phyloP scores from a whole-genome alignment of 2,888 invertebrate species.

The Leptogaster cylindrica region DNA sequence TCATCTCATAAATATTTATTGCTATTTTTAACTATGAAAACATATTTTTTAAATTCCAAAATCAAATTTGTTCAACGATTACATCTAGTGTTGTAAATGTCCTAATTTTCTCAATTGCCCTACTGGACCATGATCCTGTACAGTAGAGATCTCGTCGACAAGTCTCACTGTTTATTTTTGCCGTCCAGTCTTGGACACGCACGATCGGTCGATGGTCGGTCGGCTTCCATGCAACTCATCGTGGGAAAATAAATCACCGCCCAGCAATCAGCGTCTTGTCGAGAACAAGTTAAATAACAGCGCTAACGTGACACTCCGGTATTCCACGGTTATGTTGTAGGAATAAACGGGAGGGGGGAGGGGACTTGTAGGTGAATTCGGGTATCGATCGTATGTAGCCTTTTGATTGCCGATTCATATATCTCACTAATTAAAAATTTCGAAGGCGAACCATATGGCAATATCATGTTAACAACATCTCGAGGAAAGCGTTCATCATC shows the following conservation, averaged over 20 bases:
- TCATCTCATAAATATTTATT: too few species aligned
- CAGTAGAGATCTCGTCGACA: too few species aligned
- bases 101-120: too few species aligned
- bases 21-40: too few species aligned
- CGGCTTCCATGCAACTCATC: slow-evolving; percentile 14
- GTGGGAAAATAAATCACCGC: slow-evolving; percentile 33
- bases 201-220: slow-evolving; percentile 20
- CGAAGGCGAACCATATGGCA: slow-evolving; percentile 9
- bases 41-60: too few species aligned
- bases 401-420: slow-evolving; percentile 15
- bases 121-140: too few species aligned
- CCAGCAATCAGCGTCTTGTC: slow-evolving; percentile 32
- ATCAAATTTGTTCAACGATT: too few species aligned
- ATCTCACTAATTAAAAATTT: slow-evolving; percentile 33
- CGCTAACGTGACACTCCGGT: slow-evolving; percentile 10
- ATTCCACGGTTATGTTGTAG: neutral
- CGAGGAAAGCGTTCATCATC: slow-evolving; percentile 11
- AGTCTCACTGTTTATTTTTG: too few species aligned
- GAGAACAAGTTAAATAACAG: slow-evolving; percentile 22
- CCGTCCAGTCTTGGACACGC: neutral
- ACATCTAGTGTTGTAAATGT: too few species aligned
- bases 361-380: neutral
- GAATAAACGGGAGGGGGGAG: neutral
- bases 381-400: too few species aligned
- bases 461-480: slow-evolving; percentile 11